Evolutionary conservation across 2,888 invertebrate species (phyloP), one percentile per base, ranked within the genome.

Genomic region (Volucella inanis): DNA sequence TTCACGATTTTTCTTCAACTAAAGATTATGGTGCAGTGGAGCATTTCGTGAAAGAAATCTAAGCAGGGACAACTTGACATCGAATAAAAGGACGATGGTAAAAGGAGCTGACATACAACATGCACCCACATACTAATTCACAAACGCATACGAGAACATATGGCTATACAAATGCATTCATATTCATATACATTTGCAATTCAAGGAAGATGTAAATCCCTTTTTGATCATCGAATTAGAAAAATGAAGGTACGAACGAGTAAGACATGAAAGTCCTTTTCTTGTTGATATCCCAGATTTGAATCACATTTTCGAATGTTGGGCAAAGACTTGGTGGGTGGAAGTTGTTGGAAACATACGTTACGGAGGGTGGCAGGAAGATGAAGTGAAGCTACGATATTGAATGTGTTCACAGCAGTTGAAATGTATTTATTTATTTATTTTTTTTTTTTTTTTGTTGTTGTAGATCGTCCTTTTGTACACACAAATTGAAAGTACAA

Each of bases 181-280:
- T 22, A 22, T 22, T 22, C 18, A 22, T 22, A 77, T 54, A 71
- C 67, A 72, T 77, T 81, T 82, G 67, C 59, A 72, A 67, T 67
- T 67, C 71, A 67, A 82, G 72, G 45, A 31, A 82, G 62, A 82
- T 82, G 82, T 82, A 82, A 82, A 77, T 82, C 82, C 82, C 49
- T 77, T 82, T 67, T 55, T 82, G 77, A 82, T 82, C 82, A 82
- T 82, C 82, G 82, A 77, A 82, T 82, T 82, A 77, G 77, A 82
- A 72, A 82, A 82, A 82, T 67, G 82, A 72, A 77, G 67, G 82
- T 77, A 82, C 62, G 67, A 82, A 71, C 62, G 77, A 67, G 71
- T 67, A 67, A 82, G 77, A 82, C 61, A 72, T 77, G 65, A 77
- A 77, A 82, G 77, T 82, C 82, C 65, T 72, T 82, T 77, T 77